Percentiles rank a stretch among this genome's conserved stretches.
Conservation (phyloP, 1,140 invertebrate species). For the Drosophila pruinosa region DNA sequence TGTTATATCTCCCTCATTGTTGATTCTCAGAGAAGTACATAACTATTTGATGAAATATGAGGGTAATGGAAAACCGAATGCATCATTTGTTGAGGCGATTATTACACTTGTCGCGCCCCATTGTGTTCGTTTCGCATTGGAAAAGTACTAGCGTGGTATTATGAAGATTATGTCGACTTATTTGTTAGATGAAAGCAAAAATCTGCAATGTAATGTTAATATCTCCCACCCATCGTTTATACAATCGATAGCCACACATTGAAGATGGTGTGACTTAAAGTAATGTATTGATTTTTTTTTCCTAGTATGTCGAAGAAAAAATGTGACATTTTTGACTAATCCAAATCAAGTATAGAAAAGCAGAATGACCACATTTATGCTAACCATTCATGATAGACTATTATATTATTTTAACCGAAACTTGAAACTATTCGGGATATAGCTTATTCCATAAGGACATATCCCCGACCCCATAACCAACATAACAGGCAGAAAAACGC, state of each 20-base stretch:
- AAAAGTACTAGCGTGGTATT: not conserved
- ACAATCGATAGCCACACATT: not conserved
- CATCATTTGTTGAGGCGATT: conserved; percentile 28
- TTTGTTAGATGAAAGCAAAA: conserved; percentile 14
- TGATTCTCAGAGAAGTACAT: too few species aligned
- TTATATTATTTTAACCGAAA: too few species aligned
- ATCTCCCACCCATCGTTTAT: not conserved
- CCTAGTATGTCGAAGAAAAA: not conserved
- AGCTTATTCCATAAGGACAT: too few species aligned
- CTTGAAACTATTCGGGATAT: too few species aligned
- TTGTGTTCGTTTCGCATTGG: conserved; percentile 12
- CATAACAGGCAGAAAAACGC: too few species aligned
- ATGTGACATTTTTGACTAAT: not conserved
- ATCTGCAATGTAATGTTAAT: conserved; percentile 22
- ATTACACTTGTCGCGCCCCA: conserved; percentile 51
- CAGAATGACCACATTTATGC: not conserved
- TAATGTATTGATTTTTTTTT: conserved; percentile 29
- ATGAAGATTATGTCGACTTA: conserved; percentile 30
- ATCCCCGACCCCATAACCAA: too few species aligned
- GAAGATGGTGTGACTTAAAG: conserved; percentile 1
- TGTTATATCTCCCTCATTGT: too few species aligned
- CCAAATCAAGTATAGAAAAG: conserved; percentile 31
- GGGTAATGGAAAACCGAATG: not conserved
- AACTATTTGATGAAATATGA: too few species aligned
- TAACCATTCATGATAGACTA: too few species aligned